Percentiles rank a stretch among this genome's conserved stretches.
phyloP scores from a whole-genome alignment of 1,140 invertebrate species.

The Musca vetustissima region DNA sequence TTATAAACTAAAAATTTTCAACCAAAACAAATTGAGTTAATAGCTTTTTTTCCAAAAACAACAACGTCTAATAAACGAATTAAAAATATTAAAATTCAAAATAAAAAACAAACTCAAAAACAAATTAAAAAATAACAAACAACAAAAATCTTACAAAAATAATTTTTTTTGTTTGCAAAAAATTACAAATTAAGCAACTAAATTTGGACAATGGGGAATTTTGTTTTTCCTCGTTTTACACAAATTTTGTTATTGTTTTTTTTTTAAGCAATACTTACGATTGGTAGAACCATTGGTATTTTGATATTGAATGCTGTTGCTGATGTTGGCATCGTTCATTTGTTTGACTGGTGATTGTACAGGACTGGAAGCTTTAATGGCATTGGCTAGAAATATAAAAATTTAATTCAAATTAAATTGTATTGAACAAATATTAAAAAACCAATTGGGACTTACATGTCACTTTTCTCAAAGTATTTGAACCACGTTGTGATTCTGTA shows the following conservation, averaged over 20 bases:
- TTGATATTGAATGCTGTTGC: slow-evolving; percentile 53
- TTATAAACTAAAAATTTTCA: too few species aligned
- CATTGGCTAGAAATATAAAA: slow-evolving; percentile 37
- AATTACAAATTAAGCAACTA: too few species aligned
- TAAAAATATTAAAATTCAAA: too few species aligned
- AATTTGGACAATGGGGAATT: too few species aligned
- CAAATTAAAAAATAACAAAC: slow-evolving; percentile 5
- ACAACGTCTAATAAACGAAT: too few species aligned
- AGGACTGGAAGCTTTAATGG: slow-evolving; percentile 50
- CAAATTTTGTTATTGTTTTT: slow-evolving; percentile 21
- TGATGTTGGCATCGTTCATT: slow-evolving; percentile 49
- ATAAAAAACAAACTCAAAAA: too few species aligned
- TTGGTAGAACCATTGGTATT: slow-evolving; percentile 54
- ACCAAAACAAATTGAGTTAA: too few species aligned
- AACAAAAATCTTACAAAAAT: slow-evolving; percentile 21
- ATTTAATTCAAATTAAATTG: not conserved
- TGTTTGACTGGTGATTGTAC: slow-evolving; percentile 52
- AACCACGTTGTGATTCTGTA: slow-evolving; percentile 81
- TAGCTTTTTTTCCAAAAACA: too few species aligned
- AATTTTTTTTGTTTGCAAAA: too few species aligned
- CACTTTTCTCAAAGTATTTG: slow-evolving; percentile 74
- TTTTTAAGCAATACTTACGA: slow-evolving; percentile 46
- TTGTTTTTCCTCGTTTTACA: too few species aligned
- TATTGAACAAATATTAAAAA: not conserved
- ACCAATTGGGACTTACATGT: slow-evolving; percentile 52